phyloP scores from a whole-genome alignment of 1,140 invertebrate species.

The Hylaeus volcanicus region DNA sequence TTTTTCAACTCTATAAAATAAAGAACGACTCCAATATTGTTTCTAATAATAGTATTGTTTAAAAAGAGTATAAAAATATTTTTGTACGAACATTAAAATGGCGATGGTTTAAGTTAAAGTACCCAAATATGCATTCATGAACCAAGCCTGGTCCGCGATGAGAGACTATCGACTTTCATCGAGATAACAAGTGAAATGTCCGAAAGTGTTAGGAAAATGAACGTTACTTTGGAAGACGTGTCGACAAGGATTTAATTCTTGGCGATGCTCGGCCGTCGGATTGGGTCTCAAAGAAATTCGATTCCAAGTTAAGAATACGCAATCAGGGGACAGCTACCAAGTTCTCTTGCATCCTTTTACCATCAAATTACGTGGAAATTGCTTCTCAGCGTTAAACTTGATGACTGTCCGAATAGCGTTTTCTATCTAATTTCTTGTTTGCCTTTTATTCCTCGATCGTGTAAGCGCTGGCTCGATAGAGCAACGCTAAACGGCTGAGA shows the following conservation, averaged over 20 bases:
- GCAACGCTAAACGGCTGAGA: too few relatives aligned
- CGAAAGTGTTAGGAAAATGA: not conserved
- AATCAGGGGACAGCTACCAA: not conserved
- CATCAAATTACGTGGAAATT: slow-evolving; percentile 42
- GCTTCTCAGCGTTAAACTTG: slow-evolving; percentile 14
- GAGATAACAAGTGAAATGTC: not conserved
- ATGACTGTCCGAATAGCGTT: slow-evolving; percentile 24
- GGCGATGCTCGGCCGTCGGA: not conserved
- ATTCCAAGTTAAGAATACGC: slow-evolving; percentile 36
- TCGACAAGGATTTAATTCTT: slow-evolving; percentile 4
- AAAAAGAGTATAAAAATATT: too few relatives aligned
- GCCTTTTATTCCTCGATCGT: not conserved
- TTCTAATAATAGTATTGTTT: too few relatives aligned
- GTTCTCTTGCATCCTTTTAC: slow-evolving; percentile 24
- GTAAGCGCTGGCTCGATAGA: too few relatives aligned
- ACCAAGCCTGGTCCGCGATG: too few relatives aligned
- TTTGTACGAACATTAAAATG: too few relatives aligned
- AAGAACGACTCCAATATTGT: too few relatives aligned
- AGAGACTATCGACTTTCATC: not conserved
- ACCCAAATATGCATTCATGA: too few relatives aligned
- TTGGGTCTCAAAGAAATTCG: slow-evolving; percentile 25
- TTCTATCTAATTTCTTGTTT: not conserved
- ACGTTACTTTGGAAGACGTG: not conserved
- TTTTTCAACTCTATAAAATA: too few relatives aligned
- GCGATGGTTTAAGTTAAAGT: too few relatives aligned